Percentiles rank a stretch among this genome's conserved stretches.
phyloP scores from a whole-genome alignment of 92 coral and sea anemone genomes.

The Isaurus tuberculatus region DNA sequence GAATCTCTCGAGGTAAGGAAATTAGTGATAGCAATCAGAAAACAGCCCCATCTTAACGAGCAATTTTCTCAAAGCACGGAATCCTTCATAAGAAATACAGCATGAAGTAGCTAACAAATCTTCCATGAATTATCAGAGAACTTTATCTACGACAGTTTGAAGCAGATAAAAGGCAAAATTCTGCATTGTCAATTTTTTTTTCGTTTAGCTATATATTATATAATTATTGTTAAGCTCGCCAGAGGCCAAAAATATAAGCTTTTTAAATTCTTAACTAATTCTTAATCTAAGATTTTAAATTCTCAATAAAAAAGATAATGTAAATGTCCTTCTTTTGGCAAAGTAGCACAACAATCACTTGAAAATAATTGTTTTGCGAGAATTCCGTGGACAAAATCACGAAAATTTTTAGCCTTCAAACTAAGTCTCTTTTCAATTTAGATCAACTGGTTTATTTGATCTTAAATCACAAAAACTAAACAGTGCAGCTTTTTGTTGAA shows the following conservation, averaged over 20 bases:
- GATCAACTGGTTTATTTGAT: neutral
- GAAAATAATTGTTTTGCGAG: neutral
- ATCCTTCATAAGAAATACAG: neutral
- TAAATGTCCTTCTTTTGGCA: neutral
- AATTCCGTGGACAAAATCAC: neutral
- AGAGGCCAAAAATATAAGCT: neutral
- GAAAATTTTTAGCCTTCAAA: neutral
- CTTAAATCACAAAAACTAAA: too few species aligned
- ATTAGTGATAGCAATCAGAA: too few species aligned
- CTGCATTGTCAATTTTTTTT: neutral
- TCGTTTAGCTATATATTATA: neutral
- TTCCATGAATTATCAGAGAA: neutral
- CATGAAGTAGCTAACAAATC: neutral
- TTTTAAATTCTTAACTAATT: conserved; percentile 4
- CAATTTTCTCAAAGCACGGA: conserved; percentile 7
- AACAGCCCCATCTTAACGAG: neutral
- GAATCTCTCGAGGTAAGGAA: too few species aligned
- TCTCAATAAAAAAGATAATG: neutral
- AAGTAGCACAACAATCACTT: neutral
- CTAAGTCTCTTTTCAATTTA: neutral
- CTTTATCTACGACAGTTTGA: neutral
- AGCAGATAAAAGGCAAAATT: neutral
- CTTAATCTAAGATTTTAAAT: neutral
- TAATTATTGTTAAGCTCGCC: neutral
- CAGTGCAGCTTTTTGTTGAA: too few species aligned